These are phyloP conservation scores for Actenoides hombroni DNA, from an alignment of 2,113 vertebrate species.

Conservation along the genomic window DNA sequence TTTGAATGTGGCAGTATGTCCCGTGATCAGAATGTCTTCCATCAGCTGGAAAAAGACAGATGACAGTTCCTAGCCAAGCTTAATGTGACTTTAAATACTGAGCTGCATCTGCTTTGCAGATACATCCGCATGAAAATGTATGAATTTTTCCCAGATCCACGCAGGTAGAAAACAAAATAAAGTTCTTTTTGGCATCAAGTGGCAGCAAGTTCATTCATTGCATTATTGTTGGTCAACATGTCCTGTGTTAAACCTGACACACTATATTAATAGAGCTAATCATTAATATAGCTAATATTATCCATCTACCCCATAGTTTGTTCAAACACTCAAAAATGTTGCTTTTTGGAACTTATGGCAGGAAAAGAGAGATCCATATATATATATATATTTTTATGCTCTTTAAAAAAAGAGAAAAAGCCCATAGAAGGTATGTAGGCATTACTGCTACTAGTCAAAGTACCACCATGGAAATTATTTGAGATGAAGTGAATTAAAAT, in stretches of 20 bases:
- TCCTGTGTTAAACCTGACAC: neutral
- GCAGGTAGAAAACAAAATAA: neutral
- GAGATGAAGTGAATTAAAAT: neutral
- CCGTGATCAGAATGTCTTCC: conserved; percentile 47
- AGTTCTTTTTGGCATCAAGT: neutral
- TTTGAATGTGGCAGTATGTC: conserved; percentile 54
- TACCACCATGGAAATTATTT: neutral
- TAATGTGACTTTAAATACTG: neutral
- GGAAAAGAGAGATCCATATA: neutral
- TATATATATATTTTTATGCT: neutral
- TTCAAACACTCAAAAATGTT: neutral
- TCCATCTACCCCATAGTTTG: neutral
- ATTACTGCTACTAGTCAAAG: neutral
- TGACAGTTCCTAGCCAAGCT: neutral
- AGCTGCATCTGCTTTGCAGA: neutral
- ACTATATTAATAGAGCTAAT: too few relatives aligned
- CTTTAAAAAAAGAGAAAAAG: neutral
- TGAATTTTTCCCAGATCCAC: neutral
- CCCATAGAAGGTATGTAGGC: neutral
- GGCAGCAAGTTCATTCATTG: neutral
- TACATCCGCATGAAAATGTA: neutral
- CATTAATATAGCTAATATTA: neutral
- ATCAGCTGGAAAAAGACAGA: conserved; percentile 60
- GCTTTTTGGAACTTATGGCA: neutral
- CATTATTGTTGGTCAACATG: neutral